Conservation (phyloP, 2,113 vertebrate genomes). For the Podiceps cristatus region DNA sequence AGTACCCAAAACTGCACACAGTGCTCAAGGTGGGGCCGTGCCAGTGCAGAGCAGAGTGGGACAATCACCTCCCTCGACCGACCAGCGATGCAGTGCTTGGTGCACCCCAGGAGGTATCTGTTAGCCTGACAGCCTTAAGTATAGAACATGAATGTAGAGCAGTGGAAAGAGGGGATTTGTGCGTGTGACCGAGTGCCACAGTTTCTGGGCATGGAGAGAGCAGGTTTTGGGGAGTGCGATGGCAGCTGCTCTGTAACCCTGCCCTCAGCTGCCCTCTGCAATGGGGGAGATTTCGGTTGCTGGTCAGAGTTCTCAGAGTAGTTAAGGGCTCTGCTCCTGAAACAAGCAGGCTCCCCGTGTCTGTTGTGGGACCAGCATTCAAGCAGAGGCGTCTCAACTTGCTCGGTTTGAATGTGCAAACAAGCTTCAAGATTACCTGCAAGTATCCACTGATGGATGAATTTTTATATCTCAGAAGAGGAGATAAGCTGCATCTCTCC, state of each 20-base stretch:
- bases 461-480: neutral
- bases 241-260: neutral
- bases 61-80: no score
- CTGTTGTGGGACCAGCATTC: neutral
- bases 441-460: neutral
- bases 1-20: no score
- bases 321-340: neutral
- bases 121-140: neutral
- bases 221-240: neutral
- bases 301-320: neutral
- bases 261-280: neutral
- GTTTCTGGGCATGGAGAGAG: neutral
- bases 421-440: neutral
- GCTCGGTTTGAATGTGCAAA: neutral
- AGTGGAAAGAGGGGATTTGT: neutral
- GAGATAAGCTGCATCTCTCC: neutral
- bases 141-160: neutral
- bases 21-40: no score
- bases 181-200: rapidly evolving
- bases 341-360: neutral
- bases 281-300: neutral
- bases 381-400: rapidly evolving
- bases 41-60: no score
- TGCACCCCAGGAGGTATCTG: neutral
- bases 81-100: no score